Evolutionary conservation across 2,888 invertebrate genomes (phyloP).

Genomic region (Eupeodes latifasciatus): DNA sequence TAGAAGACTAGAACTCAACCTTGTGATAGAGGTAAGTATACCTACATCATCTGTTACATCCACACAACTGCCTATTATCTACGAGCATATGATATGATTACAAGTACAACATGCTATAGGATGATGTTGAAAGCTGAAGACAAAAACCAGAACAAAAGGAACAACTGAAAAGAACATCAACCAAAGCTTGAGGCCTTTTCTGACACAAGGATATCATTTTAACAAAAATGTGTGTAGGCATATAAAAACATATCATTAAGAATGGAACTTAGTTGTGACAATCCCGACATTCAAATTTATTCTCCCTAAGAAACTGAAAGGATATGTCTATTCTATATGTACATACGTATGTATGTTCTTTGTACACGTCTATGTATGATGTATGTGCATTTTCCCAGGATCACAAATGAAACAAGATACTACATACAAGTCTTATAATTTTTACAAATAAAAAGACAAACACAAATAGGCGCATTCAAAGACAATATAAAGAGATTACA

Average conservation of each 20-base stretch:
- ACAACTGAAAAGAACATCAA: conserved; percentile 20
- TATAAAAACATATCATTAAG: not conserved
- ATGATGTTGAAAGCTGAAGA: conserved; percentile 24
- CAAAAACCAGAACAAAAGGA: conserved; percentile 15
- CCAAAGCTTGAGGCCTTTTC: conserved; percentile 22
- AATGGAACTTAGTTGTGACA: conserved; percentile 33
- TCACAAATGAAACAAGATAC: conserved; percentile 52
- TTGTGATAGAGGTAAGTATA: conserved; percentile 19
- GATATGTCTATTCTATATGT: too few species aligned
- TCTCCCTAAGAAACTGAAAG: not conserved
- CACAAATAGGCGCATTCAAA: conserved; percentile 1
- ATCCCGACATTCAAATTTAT: not conserved
- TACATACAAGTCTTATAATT: conserved; percentile 46
- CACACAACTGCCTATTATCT: conserved; percentile 2
- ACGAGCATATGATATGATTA: not conserved
- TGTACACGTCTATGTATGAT: not conserved
- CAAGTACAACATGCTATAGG: conserved; percentile 7
- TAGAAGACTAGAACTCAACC: conserved; percentile 58
- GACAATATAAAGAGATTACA: conserved; percentile 51
- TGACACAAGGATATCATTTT: conserved; percentile 45
- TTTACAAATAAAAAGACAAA: conserved; percentile 39
- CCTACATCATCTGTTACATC: conserved; percentile 17
- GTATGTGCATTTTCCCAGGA: conserved; percentile 12
- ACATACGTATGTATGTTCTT: too few species aligned
- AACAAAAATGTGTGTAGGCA: not conserved